A percentile compares a stretch with the other conserved stretches of the same genome.
Conservation (phyloP, 1,140 invertebrate species). For the Charaxes varanes region DNA sequence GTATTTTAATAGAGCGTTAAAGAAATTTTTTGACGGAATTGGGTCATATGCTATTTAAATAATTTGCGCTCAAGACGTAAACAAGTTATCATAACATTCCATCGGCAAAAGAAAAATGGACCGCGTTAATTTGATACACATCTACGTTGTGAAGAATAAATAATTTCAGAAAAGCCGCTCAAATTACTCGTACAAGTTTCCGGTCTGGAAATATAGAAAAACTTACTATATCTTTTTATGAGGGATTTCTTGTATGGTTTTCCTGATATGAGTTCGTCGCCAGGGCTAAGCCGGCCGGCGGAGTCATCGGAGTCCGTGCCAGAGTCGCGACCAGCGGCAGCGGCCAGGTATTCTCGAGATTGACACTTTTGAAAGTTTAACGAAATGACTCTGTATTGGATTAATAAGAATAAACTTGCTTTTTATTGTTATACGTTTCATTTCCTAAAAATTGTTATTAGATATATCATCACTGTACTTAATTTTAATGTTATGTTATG, state of each 20-base stretch:
- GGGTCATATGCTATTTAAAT: constrained; percentile 14
- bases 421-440: no score
- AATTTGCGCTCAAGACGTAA: constrained; percentile 5
- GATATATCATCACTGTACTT: no score
- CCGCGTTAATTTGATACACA: constrained; percentile 6
- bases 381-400: no score
- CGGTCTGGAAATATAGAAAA: background rate
- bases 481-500: no score
- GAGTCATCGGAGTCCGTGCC: constrained; percentile 86
- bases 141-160: constrained; percentile 9
- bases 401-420: no score
- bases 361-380: no score
- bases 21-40: background rate
- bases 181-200: background rate
- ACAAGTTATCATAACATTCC: constrained; percentile 15
- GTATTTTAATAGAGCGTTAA: no score
- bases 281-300: constrained; percentile 75
- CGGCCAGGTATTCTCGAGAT: no score
- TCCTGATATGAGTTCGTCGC: constrained; percentile 74
- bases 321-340: no score
- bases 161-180: constrained; percentile 6
- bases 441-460: no score
- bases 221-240: constrained; percentile 93
- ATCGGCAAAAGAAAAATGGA: constrained; percentile 8
- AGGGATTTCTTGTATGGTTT: constrained; percentile 92